Conservation (phyloP, 1,140 invertebrate species). For the Drosophila subpulchrella region DNA sequence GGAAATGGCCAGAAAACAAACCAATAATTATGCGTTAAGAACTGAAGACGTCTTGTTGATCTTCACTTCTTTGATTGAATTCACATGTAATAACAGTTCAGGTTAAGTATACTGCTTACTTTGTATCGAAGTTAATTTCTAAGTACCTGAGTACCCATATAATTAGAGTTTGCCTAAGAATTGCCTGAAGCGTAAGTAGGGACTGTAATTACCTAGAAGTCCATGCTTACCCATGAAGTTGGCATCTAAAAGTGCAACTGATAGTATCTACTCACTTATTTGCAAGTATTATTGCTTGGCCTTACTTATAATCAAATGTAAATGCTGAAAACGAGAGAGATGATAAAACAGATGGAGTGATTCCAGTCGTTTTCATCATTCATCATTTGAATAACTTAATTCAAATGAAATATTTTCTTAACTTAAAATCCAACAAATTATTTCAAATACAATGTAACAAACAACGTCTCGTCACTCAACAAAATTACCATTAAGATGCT, state of each 20-base stretch:
- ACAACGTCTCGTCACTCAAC: not conserved
- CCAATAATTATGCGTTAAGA: conserved; percentile 7
- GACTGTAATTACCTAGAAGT: not conserved
- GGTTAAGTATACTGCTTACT: not conserved
- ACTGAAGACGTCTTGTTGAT: not conserved
- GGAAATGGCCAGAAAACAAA: conserved; percentile 16
- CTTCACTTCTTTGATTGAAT: conserved; percentile 6
- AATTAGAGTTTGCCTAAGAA: not conserved
- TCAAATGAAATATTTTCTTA: not conserved
- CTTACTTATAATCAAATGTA: not conserved
- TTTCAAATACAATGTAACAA: not conserved
- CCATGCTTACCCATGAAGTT: not conserved
- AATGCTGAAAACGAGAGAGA: not conserved
- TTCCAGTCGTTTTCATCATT: not conserved
- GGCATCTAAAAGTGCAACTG: not conserved
- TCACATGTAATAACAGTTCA: conserved; percentile 6
- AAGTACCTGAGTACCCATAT: not conserved
- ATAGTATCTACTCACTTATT: not conserved
- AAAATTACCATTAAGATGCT: conserved; percentile 4
- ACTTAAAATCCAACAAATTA: not conserved
- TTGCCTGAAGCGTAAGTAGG: not conserved
- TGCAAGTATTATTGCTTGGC: conserved; percentile 8
- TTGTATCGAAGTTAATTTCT: not conserved
- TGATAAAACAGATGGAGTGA: not conserved
- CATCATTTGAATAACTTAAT: not conserved